A percentile compares a stretch with the other conserved stretches of the same genome.
Evolutionary conservation across 2,888 invertebrate species (phyloP).

Genomic region (Caenorhabditis zanzibari): DNA sequence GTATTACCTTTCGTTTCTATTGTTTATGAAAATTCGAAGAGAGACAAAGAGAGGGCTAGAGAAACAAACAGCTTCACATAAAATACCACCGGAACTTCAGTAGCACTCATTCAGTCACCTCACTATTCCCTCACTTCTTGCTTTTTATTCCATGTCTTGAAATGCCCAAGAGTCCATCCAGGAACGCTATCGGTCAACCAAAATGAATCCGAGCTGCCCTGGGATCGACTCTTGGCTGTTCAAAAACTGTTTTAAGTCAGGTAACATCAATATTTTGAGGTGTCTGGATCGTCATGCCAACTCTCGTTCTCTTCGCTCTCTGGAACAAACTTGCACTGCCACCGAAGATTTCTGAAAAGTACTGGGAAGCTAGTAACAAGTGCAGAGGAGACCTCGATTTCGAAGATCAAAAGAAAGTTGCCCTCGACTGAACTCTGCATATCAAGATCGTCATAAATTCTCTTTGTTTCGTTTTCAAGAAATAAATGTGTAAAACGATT

Average conservation of each 20-base stretch:
- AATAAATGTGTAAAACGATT: constrained; percentile 29
- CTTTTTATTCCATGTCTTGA: neutral
- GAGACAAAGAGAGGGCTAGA: neutral
- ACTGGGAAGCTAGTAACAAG: constrained; percentile 50
- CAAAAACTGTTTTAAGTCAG: neutral
- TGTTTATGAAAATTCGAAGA: constrained; percentile 33
- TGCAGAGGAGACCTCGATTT: constrained; percentile 50
- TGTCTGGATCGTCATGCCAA: constrained; percentile 59
- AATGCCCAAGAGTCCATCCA: constrained; percentile 45
- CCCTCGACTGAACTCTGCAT: constrained; percentile 23
- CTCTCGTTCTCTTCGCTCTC: constrained; percentile 44
- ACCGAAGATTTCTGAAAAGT: constrained; percentile 52
- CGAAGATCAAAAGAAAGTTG: constrained; percentile 36
- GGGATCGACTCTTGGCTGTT: constrained; percentile 47
- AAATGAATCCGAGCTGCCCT: constrained; percentile 61
- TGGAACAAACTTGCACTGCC: constrained; percentile 65
- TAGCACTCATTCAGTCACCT: constrained; percentile 8
- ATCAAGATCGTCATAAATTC: constrained; percentile 37
- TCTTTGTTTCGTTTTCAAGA: constrained; percentile 7
- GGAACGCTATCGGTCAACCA: constrained; percentile 54
- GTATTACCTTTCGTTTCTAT: constrained; percentile 29
- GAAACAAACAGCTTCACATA: neutral
- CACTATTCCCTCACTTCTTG: neutral
- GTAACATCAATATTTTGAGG: constrained; percentile 18
- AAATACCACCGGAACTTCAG: constrained; percentile 24